Evolutionary conservation across 2,113 vertebrate genomes (phyloP).

Genomic region (Daboia siamensis): DNA sequence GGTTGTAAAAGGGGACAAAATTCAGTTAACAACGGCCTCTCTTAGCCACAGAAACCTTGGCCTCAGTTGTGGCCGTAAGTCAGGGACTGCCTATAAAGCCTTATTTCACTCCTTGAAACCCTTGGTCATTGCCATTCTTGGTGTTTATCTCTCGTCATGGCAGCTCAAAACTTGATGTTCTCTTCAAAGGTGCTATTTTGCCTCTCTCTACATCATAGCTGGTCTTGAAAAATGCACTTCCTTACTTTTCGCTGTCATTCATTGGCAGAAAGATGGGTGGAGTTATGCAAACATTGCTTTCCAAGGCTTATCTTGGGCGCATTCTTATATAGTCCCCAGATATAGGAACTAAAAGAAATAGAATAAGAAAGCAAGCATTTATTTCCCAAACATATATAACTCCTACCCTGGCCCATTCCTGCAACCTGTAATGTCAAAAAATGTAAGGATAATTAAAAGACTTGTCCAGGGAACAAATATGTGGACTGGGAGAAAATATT

Average conservation of each 20-base stretch:
- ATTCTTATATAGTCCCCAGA: constrained; percentile 27
- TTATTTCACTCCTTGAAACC: not conserved
- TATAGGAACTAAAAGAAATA: not conserved
- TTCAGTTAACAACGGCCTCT: not conserved
- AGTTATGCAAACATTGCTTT: constrained; percentile 17
- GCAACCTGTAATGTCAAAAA: constrained; percentile 61
- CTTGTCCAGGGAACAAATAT: constrained; percentile 32
- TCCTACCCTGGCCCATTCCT: constrained; percentile 49
- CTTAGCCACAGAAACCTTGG: not conserved
- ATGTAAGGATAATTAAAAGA: constrained; percentile 67
- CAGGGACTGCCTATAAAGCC: not conserved
- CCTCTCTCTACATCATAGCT: not conserved
- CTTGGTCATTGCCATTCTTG: not conserved
- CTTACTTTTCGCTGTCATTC: constrained; percentile 31
- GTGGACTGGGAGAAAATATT: constrained; percentile 17
- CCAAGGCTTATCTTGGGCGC: constrained; percentile 38
- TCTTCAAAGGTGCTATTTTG: not conserved
- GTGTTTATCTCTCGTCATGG: not conserved
- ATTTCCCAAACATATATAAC: constrained; percentile 50
- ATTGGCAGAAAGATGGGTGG: constrained; percentile 36
- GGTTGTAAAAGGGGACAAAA: not conserved
- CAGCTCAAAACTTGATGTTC: not conserved
- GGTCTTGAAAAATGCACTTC: not conserved
- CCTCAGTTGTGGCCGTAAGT: not conserved
- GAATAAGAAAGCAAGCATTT: constrained; percentile 58